Evolutionary conservation across 2,113 vertebrate genomes (phyloP).

Genomic region (Vimba vimba): DNA sequence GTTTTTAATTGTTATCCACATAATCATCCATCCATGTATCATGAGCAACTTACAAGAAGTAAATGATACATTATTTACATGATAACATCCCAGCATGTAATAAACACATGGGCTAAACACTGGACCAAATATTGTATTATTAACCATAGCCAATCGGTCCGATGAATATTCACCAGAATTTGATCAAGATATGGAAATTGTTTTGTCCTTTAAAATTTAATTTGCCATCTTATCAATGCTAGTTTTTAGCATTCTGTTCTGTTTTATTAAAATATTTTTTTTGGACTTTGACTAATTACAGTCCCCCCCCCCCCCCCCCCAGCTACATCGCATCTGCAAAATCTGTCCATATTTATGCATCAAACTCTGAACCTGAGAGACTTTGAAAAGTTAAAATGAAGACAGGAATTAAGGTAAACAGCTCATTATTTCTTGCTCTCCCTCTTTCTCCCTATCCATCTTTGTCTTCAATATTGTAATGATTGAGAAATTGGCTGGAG

Average conservation of each 20-base stretch:
- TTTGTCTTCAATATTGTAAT: constrained; percentile 13
- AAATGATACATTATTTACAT: neutral
- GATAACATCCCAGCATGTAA: neutral
- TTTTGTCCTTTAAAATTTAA: neutral
- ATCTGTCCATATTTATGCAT: neutral
- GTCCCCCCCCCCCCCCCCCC: too few species aligned
- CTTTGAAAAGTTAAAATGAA: constrained; percentile 1
- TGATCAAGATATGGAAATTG: neutral
- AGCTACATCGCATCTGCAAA: neutral
- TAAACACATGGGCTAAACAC: neutral
- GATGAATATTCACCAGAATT: neutral
- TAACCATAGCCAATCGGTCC: neutral
- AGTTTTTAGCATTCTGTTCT: neutral
- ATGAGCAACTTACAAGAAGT: constrained; percentile 12
- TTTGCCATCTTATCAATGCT: neutral
- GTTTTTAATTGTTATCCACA: neutral
- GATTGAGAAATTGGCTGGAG: neutral
- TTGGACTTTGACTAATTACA: too few species aligned
- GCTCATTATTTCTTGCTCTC: constrained; percentile 16
- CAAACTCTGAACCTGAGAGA: neutral
- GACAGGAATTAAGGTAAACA: neutral
- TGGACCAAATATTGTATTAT: neutral
- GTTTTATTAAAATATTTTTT: neutral
- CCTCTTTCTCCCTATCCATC: constrained; percentile 19
- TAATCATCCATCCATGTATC: neutral